Base-by-base conservation (phyloP, 2,888 invertebrate genomes). In the Rhagium mordax region DNA sequence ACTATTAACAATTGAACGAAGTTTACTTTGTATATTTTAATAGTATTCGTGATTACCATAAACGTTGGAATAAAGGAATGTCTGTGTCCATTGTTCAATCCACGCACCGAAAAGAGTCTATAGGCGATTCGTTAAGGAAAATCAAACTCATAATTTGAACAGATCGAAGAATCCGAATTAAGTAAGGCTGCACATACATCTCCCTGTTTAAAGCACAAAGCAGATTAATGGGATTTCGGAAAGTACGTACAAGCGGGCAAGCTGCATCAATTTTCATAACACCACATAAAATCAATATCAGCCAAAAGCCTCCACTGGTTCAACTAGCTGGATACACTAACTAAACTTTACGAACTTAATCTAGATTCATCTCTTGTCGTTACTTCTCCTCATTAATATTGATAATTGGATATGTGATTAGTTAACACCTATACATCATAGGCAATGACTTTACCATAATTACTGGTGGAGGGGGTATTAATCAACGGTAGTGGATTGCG, bases 321-420 rank as follows among this genome's bases (percentile, higher is more conserved):
- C 41, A 41, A 4, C 41, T 13, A 4, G 1, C n/a, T 41, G 41
- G 41, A 41, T 33, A 10, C 3, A 41, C n/a, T 6, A n/a, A 59
- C 53, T 57, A 29, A n/a, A 27, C 33, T 59, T 27, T 24, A 16
- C 10, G 13, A 59, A 59, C 59, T 6, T 59, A 33, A 59, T 59
- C 6, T 15, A 24, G 59, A 29, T 59, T 59, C 59, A 33, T 59
- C 59, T 59, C n/a, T n/a, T 59, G 59, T 27, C 59, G 27, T 27
- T 29, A 33, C 59, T 7, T 13, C 7, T 7, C 4, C 59, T 33
- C 27, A 29, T 59, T 33, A 59, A 29, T 16, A 27, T 29, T 18
- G 29, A 59, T 59, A 59, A 59, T 59, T 59, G 15, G n/a, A 15
- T 33, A 29, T n/a, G 27, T 59, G 24, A 55, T 55, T 55, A 55